phyloP scores from a whole-genome alignment of 2,888 invertebrate genomes.

The Mongoloraphidia duomilia region DNA sequence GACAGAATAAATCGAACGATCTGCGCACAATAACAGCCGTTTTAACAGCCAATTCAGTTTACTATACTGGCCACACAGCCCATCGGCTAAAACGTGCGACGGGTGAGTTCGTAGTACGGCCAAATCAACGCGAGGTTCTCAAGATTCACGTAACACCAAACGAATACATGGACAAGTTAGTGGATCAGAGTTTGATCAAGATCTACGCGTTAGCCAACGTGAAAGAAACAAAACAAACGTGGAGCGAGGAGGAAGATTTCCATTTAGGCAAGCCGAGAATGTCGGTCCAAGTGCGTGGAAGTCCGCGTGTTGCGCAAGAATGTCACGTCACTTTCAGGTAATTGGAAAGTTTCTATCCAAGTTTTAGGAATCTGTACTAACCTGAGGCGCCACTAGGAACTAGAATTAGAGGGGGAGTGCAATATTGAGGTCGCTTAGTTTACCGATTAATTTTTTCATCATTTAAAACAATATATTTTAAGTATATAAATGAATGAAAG shows the following conservation, averaged over 20 bases:
- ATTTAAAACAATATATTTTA: too few relatives aligned
- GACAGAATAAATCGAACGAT: slow-evolving; percentile 45
- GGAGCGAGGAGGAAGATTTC: slow-evolving; percentile 62
- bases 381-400: too few relatives aligned
- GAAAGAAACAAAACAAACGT: slow-evolving; percentile 56
- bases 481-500: too few relatives aligned
- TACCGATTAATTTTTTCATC: too few relatives aligned
- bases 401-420: too few relatives aligned
- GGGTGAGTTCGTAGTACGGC: slow-evolving; percentile 43
- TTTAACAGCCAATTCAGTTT: slow-evolving; percentile 47
- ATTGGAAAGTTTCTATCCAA: not conserved
- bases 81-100: slow-evolving; percentile 46
- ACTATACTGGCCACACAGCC: slow-evolving; percentile 52
- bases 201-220: slow-evolving; percentile 59
- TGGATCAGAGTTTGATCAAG: slow-evolving; percentile 56
- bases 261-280: slow-evolving; percentile 51
- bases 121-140: slow-evolving; percentile 45
- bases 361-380: too few relatives aligned
- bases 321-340: slow-evolving; percentile 36
- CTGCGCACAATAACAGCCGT: slow-evolving; percentile 46
- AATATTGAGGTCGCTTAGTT: too few relatives aligned
- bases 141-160: slow-evolving; percentile 45
- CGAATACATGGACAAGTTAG: slow-evolving; percentile 54
- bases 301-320: slow-evolving; percentile 37
- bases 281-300: slow-evolving; percentile 43